These are phyloP conservation scores for Eulemur mongoz DNA, from an alignment of 2,797 vertebrate genomes.

Conservation along the genomic window DNA sequence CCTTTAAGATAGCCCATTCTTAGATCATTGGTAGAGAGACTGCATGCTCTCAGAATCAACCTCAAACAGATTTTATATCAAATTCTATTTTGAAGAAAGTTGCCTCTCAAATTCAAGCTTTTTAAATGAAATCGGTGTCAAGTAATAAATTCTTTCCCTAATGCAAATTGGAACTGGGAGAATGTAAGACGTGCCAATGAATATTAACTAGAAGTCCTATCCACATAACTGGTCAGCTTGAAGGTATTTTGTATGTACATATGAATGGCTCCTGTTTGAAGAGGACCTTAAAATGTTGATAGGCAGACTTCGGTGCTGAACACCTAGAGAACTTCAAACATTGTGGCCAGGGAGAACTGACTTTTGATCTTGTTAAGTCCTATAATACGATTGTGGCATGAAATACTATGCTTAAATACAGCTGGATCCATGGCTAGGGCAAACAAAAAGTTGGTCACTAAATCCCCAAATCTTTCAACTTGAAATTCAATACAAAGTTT, in stretches of 20 bases:
- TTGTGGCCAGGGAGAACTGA: not conserved
- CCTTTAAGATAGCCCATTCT: not conserved
- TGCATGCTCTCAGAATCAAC: not conserved
- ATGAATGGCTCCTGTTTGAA: not conserved
- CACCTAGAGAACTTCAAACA: not conserved
- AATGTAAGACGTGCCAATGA: not conserved
- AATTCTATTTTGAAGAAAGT: slow-evolving; percentile 43
- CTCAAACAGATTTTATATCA: slow-evolving; percentile 15
- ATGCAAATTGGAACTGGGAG: not conserved
- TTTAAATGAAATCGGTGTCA: slow-evolving; percentile 47
- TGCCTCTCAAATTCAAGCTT: slow-evolving; percentile 47
- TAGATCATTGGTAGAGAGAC: not conserved
- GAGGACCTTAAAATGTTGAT: not conserved
- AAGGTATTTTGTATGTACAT: not conserved
- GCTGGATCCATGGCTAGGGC: not conserved
- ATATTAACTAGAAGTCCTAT: slow-evolving; percentile 29
- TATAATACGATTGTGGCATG: not conserved
- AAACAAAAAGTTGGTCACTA: not conserved
- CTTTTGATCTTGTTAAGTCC: slow-evolving; percentile 34
- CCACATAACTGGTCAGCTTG: not conserved
- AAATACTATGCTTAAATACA: not conserved
- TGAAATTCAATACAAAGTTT: not conserved
- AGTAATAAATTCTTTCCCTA: slow-evolving; percentile 32
- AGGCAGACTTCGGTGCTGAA: not conserved
- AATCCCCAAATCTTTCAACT: not conserved